Base-by-base conservation (phyloP, 2,888 invertebrate species). In the Gerris lacustris region DNA sequence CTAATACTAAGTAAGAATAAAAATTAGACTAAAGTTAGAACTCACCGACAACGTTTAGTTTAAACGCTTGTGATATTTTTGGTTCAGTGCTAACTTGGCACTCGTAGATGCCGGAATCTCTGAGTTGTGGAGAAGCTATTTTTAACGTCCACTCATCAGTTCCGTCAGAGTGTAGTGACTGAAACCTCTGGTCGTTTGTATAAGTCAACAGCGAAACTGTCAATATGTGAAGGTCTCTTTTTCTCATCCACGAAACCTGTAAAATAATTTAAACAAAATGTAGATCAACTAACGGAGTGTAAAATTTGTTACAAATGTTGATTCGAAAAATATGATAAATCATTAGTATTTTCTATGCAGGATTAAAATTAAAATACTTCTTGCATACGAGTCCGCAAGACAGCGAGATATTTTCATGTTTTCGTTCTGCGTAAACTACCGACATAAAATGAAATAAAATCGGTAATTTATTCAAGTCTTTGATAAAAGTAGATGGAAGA, bases 191-290 rank as follows among this genome's bases (percentile, higher is more conserved):
- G 80, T 88, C 88, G 78, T 87, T 88, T 47, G 88, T 89, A 78
- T 88, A 89, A 68, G 88, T 88, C 80, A 88, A 82, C 75, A 88
- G 86, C 70, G 88, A 88, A 43, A 88, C 88, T 18, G 88, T 89
- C 67, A 88, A 82, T 75, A 88, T 87, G 83, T 92, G 92, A 63
- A 92, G 83, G 79, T 92, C 92, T 15, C 91, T 84, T 78, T 92
- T 90, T 9, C 92, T 84, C 76, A 92, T 92, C 92, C 92, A 92
- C 11, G 92, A 92, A 15, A 92, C 91, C 91, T 91, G 81, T 0
- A 79, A 76, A 11, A 31, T 70, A 31, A 31, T 31, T 31, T 31
- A 31, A 31, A 31, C 31, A 31, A 31, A 31, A 31, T 4, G 66
- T 45, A 31, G 62, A 69, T 7, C 15, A 67, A 31, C 31, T 2